Evolutionary conservation across 2,113 vertebrate species (phyloP).

Genomic region (Chauna torquata): DNA sequence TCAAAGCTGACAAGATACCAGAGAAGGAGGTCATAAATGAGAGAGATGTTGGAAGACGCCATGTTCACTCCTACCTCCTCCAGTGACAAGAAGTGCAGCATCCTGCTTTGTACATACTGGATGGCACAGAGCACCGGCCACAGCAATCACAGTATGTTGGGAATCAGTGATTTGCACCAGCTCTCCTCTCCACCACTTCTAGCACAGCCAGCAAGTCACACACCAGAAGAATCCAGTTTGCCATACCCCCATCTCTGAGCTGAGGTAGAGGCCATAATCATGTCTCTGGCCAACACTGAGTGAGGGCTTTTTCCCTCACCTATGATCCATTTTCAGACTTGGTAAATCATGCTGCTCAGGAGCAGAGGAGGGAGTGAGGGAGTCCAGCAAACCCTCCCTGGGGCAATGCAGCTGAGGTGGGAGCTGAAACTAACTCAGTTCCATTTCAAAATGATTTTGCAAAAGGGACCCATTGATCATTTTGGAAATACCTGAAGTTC

Average conservation of each 20-base stretch:
- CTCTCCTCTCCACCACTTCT: neutral
- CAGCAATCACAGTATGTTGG: accelerated
- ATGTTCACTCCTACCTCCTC: neutral
- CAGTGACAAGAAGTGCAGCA: neutral
- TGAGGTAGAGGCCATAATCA: neutral
- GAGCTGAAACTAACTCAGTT: neutral
- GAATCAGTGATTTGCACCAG: neutral
- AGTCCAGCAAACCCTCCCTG: neutral
- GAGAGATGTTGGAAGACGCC: neutral
- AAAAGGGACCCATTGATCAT: neutral
- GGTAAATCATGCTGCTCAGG: neutral
- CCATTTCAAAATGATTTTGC: neutral
- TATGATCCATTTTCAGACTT: neutral
- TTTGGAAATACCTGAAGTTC: neutral
- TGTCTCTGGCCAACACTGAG: neutral
- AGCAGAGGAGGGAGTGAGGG: neutral
- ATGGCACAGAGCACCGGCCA: neutral
- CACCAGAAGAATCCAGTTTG: neutral
- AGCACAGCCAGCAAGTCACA: neutral
- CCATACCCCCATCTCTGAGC: neutral
- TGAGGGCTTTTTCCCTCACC: neutral
- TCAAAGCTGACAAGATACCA: neutral
- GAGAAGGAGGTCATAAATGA: neutral
- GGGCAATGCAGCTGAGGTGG: neutral
- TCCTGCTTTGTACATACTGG: no score